Evolutionary conservation across 1,140 invertebrate species (phyloP).

Genomic region (Eurytemora carolleeae): DNA sequence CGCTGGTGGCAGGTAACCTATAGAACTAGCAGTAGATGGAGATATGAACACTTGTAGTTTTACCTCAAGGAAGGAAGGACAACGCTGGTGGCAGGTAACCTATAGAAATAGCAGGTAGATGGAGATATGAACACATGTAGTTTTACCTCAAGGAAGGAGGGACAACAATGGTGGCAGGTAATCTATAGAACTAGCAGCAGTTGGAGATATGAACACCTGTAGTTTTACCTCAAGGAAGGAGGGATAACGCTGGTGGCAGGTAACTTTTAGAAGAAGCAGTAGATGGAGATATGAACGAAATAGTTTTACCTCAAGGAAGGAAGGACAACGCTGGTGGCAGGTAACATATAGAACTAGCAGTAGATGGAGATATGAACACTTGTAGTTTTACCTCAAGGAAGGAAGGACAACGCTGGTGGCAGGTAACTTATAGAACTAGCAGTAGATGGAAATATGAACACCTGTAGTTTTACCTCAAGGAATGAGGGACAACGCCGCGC

Average conservation of each 20-base stretch:
- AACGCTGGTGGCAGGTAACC: conserved; percentile 25
- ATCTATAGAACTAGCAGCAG: too few species aligned
- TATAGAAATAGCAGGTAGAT: conserved; percentile 24
- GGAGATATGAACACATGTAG: conserved; percentile 23
- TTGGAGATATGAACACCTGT: too few species aligned
- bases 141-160: conserved; percentile 22
- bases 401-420: too few species aligned
- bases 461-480: conserved; percentile 24
- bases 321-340: too few species aligned
- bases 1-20: conserved; percentile 26
- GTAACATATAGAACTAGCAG: too few species aligned
- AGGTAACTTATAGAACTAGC: too few species aligned
- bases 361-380: too few species aligned
- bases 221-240: conserved; percentile 22
- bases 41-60: conserved; percentile 23
- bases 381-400: too few species aligned
- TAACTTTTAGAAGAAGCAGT: too few species aligned
- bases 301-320: too few species aligned
- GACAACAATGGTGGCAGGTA: conserved; percentile 25
- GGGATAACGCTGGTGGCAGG: conserved; percentile 24
- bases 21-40: conserved; percentile 23
- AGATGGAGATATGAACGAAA: too few species aligned
- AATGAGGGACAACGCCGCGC: conserved; percentile 21
- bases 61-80: conserved; percentile 21
- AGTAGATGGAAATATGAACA: conserved; percentile 23